Evolutionary conservation across 92 coral and sea anemone species (phyloP), one percentile per base, ranked within the genome.

Genomic region (Heliopora coerulea): DNA sequence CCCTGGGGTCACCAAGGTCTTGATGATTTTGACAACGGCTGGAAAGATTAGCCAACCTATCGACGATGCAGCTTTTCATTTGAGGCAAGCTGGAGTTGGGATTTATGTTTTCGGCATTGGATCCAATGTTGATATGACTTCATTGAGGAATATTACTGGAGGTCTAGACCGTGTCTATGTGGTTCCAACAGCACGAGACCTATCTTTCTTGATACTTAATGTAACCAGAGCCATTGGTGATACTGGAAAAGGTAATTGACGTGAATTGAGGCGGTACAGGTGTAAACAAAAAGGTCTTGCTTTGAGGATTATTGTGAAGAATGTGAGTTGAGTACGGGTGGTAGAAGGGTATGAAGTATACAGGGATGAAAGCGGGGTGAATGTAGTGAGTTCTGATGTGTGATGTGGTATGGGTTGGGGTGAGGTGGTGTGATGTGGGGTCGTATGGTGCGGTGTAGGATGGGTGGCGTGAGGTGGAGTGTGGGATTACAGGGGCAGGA

Each of bases 91-190:
- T 30, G 91, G 91, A 13, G 86, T 82, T 33, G 54, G 69, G 54
- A 56, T 80, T 64, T 81, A 80, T 81, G 86, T 89, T 20, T 32
- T 89, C 42, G 86, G 83, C 28, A 57, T 86, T 56, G 89, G 96
- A 28, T 62, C 56, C 40, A 58, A 78, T 25, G 10, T 85, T 26
- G 85, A 89, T 54, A 24, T 9, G 26, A 33, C 41, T 30, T 23
- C 42, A 28, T 35, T 70, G 35, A 34, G 49, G 33, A 70, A 70
- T 54, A 33, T 70, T 58, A 29, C 77, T 34, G 77, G 77, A 3
- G 64, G 30, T 68, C 25, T 46, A 28, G 57, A 52, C 35, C 77
- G 54, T 29, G 77, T 52, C 19, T 70, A 70, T 34, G 50, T 54
- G 29, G 77, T 70, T 19, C 62, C 77, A 8, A 54, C 20, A 12